Evolutionary conservation across 2,888 invertebrate species (phyloP).

Genomic region (Temnothorax rugatulus): DNA sequence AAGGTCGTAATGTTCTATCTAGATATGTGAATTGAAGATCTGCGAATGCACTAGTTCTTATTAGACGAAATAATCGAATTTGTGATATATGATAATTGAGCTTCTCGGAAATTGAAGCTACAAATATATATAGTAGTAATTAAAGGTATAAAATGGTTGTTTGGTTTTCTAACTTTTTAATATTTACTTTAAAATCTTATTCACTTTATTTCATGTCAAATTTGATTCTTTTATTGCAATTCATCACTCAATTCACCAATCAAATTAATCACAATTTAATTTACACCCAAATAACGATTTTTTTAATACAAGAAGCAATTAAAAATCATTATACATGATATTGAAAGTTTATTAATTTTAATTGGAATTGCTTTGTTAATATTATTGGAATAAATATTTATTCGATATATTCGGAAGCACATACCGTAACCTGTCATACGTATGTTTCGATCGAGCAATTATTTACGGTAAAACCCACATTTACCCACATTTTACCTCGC

Average conservation of each 20-base stretch:
- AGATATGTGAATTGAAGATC: neutral
- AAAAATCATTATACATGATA: neutral
- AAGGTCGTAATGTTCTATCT: constrained; percentile 1
- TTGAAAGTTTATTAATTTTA: neutral
- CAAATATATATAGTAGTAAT: neutral
- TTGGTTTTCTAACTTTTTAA: neutral
- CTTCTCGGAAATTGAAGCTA: neutral
- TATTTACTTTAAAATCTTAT: neutral
- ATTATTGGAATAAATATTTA: neutral
- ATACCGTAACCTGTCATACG: neutral
- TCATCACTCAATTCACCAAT: neutral
- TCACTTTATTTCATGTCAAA: neutral
- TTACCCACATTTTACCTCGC: constrained; percentile 22
- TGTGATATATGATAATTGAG: neutral
- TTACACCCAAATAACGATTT: neutral
- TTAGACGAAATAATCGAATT: constrained; percentile 8
- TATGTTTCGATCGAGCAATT: neutral
- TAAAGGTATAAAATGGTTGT: neutral
- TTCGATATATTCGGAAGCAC: neutral
- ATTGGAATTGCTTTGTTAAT: neutral
- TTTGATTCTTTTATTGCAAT: neutral
- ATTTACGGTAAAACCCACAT: constrained; percentile 27
- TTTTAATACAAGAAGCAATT: neutral
- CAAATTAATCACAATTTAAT: neutral
- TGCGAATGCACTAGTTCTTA: neutral